A percentile compares a stretch with the other conserved stretches of the same genome.
phyloP scores from a whole-genome alignment of 2,888 invertebrate genomes.

The Orthonevra nobilis region DNA sequence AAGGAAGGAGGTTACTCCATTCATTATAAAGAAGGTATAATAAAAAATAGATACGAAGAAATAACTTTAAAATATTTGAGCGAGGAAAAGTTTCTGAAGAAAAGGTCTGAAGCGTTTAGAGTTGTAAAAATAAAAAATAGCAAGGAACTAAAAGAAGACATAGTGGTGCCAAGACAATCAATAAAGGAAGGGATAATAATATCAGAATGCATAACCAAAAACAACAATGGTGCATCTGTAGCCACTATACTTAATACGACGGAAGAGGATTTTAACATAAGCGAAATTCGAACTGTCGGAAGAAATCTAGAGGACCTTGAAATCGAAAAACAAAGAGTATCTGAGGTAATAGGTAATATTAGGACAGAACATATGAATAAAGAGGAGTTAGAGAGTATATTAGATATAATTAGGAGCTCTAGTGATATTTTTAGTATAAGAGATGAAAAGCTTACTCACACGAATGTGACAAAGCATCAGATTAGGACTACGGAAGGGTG shows the following conservation, averaged over 20 bases:
- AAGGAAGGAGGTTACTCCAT: too few relatives aligned
- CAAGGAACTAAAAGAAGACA: neutral
- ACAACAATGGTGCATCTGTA: neutral
- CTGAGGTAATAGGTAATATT: constrained; percentile 2
- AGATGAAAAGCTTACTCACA: too few relatives aligned
- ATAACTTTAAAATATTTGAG: too few relatives aligned
- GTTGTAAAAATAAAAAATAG: constrained; percentile 3
- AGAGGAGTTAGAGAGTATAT: constrained; percentile 2
- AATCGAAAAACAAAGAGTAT: neutral
- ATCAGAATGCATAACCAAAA: constrained; percentile 13
- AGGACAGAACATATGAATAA: constrained; percentile 5
- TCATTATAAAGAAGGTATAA: too few relatives aligned
- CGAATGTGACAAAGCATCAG: too few relatives aligned
- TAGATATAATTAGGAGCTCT: neutral
- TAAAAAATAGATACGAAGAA: too few relatives aligned
- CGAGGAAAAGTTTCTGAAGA: constrained; percentile 5
- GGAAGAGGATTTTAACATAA: neutral
- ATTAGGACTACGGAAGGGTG: neutral
- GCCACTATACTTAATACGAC: constrained; percentile 12
- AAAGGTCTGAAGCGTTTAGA: neutral
- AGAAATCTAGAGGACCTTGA: neutral
- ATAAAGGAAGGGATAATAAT: constrained; percentile 1
- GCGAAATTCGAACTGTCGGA: neutral
- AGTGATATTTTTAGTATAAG: neutral
- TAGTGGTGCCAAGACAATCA: neutral